These are phyloP conservation scores for Helobdella robusta DNA, from an alignment of 2,888 invertebrate genomes.

Conservation along the genomic window DNA sequence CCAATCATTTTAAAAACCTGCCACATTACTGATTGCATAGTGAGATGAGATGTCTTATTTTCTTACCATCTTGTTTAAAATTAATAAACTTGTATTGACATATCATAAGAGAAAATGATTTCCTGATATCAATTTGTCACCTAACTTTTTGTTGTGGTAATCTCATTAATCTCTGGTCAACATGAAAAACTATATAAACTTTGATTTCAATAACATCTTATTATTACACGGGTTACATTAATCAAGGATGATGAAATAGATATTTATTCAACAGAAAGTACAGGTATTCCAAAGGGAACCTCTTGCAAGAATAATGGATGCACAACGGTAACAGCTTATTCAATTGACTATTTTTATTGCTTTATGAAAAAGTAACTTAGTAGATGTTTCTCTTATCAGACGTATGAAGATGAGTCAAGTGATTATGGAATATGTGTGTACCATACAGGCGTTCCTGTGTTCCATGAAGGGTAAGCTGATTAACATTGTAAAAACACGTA, in stretches of 20 bases:
- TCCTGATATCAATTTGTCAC: too few species aligned
- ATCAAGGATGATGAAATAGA: neutral
- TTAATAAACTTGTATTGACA: too few species aligned
- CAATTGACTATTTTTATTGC: neutral
- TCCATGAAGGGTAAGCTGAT: conserved; percentile 70
- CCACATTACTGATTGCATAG: too few species aligned
- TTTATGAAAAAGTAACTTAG: too few species aligned
- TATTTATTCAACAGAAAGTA: neutral
- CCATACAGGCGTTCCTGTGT: conserved; percentile 82
- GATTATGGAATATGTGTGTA: conserved; percentile 58
- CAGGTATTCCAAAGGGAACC: conserved; percentile 59
- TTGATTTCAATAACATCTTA: neutral
- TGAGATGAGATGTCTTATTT: too few species aligned
- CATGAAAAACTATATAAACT: neutral
- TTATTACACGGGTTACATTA: neutral
- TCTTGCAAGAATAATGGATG: conserved; percentile 78
- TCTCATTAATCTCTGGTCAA: too few species aligned
- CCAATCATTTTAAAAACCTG: too few species aligned
- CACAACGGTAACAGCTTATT: conserved; percentile 50
- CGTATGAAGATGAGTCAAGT: conserved; percentile 58
- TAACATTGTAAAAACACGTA: neutral
- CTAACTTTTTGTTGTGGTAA: too few species aligned
- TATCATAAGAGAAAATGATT: too few species aligned
- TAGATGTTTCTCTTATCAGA: conserved; percentile 38
- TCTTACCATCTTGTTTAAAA: too few species aligned